Evolutionary conservation across 2,797 vertebrate genomes (phyloP).

Genomic region (Rhincodon typus): DNA sequence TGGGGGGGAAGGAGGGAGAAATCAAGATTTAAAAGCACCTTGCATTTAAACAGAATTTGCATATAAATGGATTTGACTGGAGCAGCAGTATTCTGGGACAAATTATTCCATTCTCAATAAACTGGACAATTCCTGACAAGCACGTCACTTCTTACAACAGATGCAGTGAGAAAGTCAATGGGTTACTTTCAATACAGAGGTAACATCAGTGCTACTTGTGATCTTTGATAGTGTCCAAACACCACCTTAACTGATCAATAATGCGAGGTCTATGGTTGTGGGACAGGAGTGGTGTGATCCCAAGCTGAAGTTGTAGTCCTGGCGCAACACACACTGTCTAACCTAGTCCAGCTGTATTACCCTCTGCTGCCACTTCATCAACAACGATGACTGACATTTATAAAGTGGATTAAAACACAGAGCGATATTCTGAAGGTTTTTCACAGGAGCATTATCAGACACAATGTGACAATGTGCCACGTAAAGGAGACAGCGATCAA

Average conservation of each 20-base stretch:
- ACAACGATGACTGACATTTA: not conserved
- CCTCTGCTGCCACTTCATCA: not conserved
- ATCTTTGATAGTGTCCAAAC: not conserved
- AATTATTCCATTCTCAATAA: constrained; percentile 7
- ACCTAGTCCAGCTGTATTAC: not conserved
- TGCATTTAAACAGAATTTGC: constrained; percentile 25
- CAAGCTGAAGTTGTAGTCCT: not conserved
- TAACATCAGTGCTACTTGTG: not conserved
- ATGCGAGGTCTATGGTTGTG: not conserved
- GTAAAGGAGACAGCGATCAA: not conserved
- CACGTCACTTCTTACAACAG: not conserved
- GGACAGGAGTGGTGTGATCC: too few relatives aligned
- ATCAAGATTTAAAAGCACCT: constrained; percentile 11
- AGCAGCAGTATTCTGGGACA: not conserved
- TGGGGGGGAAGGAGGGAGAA: not conserved
- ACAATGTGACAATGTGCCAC: not conserved
- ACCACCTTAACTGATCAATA: not conserved
- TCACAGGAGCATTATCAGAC: not conserved
- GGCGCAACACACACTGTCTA: not conserved
- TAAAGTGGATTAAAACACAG: not conserved
- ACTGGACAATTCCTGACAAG: constrained; percentile 6
- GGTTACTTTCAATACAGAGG: not conserved
- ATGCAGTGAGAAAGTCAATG: not conserved
- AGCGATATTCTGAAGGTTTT: not conserved
- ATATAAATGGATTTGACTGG: constrained; percentile 32